A percentile compares a stretch with the other conserved stretches of the same genome.
phyloP scores from a whole-genome alignment of 2,888 invertebrate genomes.

The Rhogogaster chlorosoma region DNA sequence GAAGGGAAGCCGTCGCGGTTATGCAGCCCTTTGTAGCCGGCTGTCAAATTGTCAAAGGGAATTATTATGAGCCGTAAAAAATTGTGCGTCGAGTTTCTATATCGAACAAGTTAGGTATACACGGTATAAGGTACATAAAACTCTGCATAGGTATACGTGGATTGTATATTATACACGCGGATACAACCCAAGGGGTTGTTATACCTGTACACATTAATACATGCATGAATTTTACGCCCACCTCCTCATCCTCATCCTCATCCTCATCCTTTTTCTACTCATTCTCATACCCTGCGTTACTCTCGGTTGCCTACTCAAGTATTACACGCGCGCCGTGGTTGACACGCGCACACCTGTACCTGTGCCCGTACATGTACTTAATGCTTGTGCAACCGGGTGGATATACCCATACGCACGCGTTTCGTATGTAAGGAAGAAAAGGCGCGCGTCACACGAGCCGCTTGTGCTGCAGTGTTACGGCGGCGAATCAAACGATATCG shows the following conservation, averaged over 20 bases:
- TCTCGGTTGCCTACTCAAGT: slow-evolving; percentile 32
- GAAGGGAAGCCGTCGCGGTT: slow-evolving; percentile 7
- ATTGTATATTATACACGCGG: not conserved
- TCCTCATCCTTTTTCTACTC: not conserved
- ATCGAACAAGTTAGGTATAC: slow-evolving; percentile 15
- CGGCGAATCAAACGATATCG: slow-evolving; percentile 77
- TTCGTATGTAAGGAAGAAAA: slow-evolving; percentile 27
- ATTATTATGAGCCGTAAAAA: slow-evolving; percentile 70
- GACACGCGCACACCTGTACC: slow-evolving; percentile 21
- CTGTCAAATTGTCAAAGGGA: slow-evolving; percentile 70
- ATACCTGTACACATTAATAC: slow-evolving; percentile 28
- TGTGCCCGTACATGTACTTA: not conserved
- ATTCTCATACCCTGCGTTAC: not conserved
- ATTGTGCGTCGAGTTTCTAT: slow-evolving; percentile 53
- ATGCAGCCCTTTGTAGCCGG: slow-evolving; percentile 25
- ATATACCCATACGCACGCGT: not conserved
- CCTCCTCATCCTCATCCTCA: not conserved
- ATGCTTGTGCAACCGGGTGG: not conserved
- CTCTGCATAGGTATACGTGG: not conserved
- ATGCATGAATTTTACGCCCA: slow-evolving; percentile 5
- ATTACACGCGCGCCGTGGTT: slow-evolving; percentile 44
- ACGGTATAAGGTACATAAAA: not conserved
- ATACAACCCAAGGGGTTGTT: not conserved
- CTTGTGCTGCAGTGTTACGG: slow-evolving; percentile 55
- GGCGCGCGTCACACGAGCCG: slow-evolving; percentile 59